Evolutionary conservation across 2,797 vertebrate species (phyloP), one percentile per base, ranked within the genome.

Genomic region (Cebuella pygmaea): DNA sequence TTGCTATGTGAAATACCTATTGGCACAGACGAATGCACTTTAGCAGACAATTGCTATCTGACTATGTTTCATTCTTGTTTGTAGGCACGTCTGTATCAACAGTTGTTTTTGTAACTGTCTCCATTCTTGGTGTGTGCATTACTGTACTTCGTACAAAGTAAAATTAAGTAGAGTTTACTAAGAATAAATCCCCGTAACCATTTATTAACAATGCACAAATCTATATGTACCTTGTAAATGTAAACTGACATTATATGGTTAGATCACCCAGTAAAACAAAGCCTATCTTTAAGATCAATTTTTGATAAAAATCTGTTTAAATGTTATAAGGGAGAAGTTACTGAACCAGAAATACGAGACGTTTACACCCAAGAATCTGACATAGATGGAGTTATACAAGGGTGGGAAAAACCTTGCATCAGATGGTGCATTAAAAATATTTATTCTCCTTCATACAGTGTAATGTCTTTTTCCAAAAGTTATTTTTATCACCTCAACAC

Each of bases 241-340:
- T 22, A 83, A 4, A 39, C 7, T 19, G 78, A 74, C 7, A 20
- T 46, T 72, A 61, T 72, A 26, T 80, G 87, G 85, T 96, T 87
- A 84, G 44, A 82, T 81, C 12, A 84, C 4, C 59, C n/a, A 74
- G 14, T 41, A 88, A 94, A 95, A 80, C 48, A 87, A 93, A 88
- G 4, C 1, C 8, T 24, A 81, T 81, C 89, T 88, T 96, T 67
- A 87, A 55, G 33, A 17, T 78, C 84, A 82, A 50, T 4, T 67
- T 88, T 17, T 79, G 50, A 95, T 17, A 84, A 26, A 87, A 94
- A 96, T 81, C 44, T 19, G 74, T 80, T 90, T 33, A 84, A 90
- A 82, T 70, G 44, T 85, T 91, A 72, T 30, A 91, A 88, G 93
- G 33, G 70, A 76, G 52, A 91, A 83, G 27, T 84, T 93, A 59